A percentile compares a stretch with the other conserved stretches of the same genome.
Evolutionary conservation across 2,888 invertebrate genomes (phyloP).

Genomic region (Myopa testacea): DNA sequence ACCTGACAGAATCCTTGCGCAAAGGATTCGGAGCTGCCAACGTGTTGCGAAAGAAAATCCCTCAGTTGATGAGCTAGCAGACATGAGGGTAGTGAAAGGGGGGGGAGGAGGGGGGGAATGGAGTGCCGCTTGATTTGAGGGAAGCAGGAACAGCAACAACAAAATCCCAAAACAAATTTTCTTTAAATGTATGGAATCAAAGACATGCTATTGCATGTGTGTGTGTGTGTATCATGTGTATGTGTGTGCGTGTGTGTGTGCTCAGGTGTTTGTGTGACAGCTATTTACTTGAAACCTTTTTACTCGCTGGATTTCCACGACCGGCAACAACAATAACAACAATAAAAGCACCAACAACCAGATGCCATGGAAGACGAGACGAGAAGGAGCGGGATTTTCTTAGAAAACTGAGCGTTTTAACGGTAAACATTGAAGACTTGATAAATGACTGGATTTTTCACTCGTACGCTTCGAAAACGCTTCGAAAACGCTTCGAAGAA

Average conservation of each 20-base stretch:
- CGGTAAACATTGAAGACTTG: constrained; percentile 62
- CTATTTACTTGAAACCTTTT: background rate
- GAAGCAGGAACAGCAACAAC: too few relatives aligned
- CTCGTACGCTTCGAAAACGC: constrained; percentile 48
- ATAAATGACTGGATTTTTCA: constrained; percentile 59
- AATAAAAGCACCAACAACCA: background rate
- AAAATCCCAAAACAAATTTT: too few relatives aligned
- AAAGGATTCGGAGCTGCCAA: constrained; percentile 31
- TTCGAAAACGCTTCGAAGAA: background rate
- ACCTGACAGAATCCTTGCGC: constrained; percentile 27
- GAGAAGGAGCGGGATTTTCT: background rate
- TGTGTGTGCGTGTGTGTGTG: constrained; percentile 23
- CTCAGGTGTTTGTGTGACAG: constrained; percentile 1
- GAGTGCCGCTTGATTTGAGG: too few relatives aligned
- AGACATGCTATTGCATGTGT: background rate
- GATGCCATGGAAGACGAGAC: background rate
- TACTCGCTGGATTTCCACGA: constrained; percentile 26
- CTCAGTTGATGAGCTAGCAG: background rate
- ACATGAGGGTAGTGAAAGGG: background rate
- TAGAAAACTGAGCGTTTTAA: constrained; percentile 50
- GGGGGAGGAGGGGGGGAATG: too few relatives aligned
- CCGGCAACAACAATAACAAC: background rate
- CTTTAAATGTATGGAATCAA: too few relatives aligned
- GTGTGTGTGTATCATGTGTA: background rate
- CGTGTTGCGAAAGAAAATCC: background rate